Evolutionary conservation across 2,113 vertebrate genomes (phyloP), one percentile per base, ranked within the genome.

Genomic region (Camelus dromedarius): DNA sequence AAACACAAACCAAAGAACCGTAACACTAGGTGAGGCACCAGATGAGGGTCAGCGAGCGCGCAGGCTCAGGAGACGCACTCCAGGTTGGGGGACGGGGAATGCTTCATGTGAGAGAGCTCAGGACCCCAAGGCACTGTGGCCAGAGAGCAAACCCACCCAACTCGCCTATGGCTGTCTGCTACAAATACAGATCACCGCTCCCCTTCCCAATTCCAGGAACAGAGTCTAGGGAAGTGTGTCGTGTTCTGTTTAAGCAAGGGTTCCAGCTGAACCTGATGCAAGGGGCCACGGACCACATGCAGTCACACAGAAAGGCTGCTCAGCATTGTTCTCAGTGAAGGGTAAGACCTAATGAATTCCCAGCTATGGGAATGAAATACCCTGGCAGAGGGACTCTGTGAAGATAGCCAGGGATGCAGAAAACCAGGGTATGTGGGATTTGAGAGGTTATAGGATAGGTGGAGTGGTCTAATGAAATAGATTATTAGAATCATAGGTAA

Each of bases 51-150:
- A 24, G 73, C 26, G 20, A 32, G 42, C 15, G 50, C 60, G 87
- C 60, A 62, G 30, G 35, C 54, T 69, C 20, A 10, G 26, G 18
- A 20, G 15, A 6, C 2, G 6, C 56, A 5, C 38, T 7, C 72
- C 56, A 13, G 24, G 75, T 22, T 0, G 5, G 18, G 8, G 67
- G 8, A 28, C 32, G 13, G 24, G 58, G 42, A 30, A 90, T 26
- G 32, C 56, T 24, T 5, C 1, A 9, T 10, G 3, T 14, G 7
- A n/a, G 13, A 20, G 11, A 13, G 3, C 32, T 26, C 12, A 0
- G 52, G 3, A 7, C 22, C 28, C 24, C 28, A 16, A n/a, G 48
- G 64, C 79, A 58, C 20, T 11, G 42, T 9, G 62, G 64, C 62
- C 54, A 14, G 0, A 30, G 42, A 54, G 50, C 22, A 46, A 70